Evolutionary conservation across 2,888 invertebrate species (phyloP), one percentile per base, ranked within the genome.

Genomic region (Apantesis nais): DNA sequence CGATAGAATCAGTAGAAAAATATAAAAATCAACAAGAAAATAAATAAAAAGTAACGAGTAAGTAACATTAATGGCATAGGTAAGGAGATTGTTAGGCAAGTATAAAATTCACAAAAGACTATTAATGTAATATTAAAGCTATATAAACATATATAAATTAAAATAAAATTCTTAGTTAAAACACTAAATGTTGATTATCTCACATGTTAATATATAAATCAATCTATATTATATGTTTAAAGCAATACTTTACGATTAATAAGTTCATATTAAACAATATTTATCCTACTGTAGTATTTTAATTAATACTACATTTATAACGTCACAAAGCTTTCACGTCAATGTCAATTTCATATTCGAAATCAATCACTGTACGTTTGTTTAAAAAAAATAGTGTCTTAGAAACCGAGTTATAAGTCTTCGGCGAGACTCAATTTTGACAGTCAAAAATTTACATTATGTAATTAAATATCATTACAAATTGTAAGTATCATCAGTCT

Each of bases 401-500:
- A 34, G 16, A 8, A 2, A 65, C 16, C 34, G 48, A 64, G 41
- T 39, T 4, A 44, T 2, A 31, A 48, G 14, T 12, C 55, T 22
- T n/a, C 29, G 48, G 60, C 31, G 19, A 73, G 29, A 64, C 48
- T 22, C 48, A 34, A 5, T 48, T 52, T 41, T 69, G 22, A 29
- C 67, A 70, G 68, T 70, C 66, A 74, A 68, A 68, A 58, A 74
- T 71, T 73, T 76, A 73, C 11, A 52, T n/a, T 78, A 76, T 41
- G 34, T 41, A 62, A 62, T 67, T 25, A 25, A 62, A 34, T 31
- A 37, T 74, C 70, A 76, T 72, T 74, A 76, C 75, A 76, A 75
- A 67, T 76, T 78, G 74, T 76, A 75, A 74, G 81, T 78, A 67
- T 75, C 60, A 77, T 86, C 86, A 86, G 86, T 86, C 86, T 86